Evolutionary conservation across 2,888 invertebrate genomes (phyloP).

Genomic region (Stenoptilia bipunctidactyla): DNA sequence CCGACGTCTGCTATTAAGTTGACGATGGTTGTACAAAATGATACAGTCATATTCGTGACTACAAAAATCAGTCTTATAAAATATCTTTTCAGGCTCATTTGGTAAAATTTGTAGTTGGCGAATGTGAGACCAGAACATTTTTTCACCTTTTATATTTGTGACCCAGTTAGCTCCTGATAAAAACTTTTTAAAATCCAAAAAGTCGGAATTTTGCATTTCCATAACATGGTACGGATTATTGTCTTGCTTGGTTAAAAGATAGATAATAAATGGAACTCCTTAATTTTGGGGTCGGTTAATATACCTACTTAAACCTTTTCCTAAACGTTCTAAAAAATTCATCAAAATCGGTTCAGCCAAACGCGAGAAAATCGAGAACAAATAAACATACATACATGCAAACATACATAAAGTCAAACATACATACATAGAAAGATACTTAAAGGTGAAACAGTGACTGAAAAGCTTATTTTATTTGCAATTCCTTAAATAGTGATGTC

Average conservation of each 20-base stretch:
- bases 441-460: no score
- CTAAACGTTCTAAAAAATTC: no score
- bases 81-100: neutral
- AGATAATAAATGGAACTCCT: no score
- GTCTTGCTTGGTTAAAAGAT: constrained; percentile 1
- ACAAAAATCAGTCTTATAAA: constrained; percentile 1
- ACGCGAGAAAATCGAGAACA: no score
- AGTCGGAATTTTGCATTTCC: neutral
- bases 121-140: neutral
- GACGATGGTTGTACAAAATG: neutral
- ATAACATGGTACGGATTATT: neutral
- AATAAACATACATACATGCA: no score
- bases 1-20: neutral
- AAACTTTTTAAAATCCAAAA: neutral
- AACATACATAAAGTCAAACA: no score
- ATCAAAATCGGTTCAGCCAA: no score
- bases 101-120: neutral
- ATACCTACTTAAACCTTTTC: no score
- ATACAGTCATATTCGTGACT: constrained; percentile 1
- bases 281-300: no score
- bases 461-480: no score
- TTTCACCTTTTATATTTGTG: neutral
- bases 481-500: no score
- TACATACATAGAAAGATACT: no score
- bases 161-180: neutral